phyloP scores from a whole-genome alignment of 2,113 vertebrate species.

The Opisthocomus hoazin region DNA sequence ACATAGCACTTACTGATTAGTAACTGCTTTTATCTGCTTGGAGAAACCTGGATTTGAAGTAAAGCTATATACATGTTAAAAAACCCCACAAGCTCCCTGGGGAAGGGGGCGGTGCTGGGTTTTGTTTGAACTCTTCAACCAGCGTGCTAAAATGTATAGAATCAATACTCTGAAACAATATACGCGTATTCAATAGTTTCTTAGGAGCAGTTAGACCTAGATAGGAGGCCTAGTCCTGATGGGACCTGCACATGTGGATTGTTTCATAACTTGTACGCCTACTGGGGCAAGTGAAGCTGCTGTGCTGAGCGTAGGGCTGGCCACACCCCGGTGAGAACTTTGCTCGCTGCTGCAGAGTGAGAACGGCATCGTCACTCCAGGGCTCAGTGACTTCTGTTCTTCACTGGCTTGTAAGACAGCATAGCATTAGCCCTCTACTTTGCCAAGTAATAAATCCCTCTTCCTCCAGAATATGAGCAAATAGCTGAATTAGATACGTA shows the following conservation, averaged over 20 bases:
- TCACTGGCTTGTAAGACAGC: neutral
- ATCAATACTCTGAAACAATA: neutral
- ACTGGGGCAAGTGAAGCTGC: neutral
- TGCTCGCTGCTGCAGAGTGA: accelerated
- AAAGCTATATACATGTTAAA: neutral
- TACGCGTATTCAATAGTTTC: neutral
- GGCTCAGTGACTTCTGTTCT: neutral
- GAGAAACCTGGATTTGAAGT: neutral
- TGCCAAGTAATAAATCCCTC: neutral
- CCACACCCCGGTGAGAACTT: neutral
- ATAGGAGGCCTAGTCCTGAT: neutral
- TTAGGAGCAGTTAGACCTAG: neutral
- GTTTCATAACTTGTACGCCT: neutral
- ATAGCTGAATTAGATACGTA: neutral
- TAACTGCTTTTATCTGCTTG: neutral
- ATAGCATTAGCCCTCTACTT: neutral
- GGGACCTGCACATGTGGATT: accelerated
- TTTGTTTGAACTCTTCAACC: neutral
- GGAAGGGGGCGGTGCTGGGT: neutral
- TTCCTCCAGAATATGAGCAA: neutral
- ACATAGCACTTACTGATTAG: neutral
- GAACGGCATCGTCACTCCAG: accelerated
- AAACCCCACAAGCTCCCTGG: neutral
- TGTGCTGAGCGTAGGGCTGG: neutral
- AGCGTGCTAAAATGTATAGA: neutral